Conservation (phyloP, 1,140 invertebrate species). For the Nasonia longicornis region DNA sequence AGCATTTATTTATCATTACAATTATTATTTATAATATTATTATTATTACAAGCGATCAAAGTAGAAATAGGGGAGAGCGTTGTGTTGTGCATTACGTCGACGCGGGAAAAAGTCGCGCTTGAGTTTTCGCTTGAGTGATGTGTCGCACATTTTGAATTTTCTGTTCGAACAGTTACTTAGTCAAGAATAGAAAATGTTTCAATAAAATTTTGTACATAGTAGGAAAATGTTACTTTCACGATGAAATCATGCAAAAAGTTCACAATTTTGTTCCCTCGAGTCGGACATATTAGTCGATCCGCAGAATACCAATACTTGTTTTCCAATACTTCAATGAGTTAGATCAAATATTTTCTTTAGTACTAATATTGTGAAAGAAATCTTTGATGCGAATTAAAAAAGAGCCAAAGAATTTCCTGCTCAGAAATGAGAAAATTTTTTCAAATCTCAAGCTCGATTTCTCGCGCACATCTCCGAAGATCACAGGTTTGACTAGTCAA, state of each 20-base stretch:
- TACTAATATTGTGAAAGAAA: not conserved
- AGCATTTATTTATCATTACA: not conserved
- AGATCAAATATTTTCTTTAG: too few species aligned
- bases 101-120: constrained; percentile 1
- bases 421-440: not conserved
- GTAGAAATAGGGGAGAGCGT: constrained; percentile 5
- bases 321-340: too few species aligned
- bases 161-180: not conserved
- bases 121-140: not conserved
- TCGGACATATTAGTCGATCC: not conserved
- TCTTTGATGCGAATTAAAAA: not conserved
- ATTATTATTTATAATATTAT: constrained; percentile 1
- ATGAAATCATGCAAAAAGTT: not conserved
- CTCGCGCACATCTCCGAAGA: constrained; percentile 18
- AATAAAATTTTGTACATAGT: not conserved
- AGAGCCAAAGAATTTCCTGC: too few species aligned
- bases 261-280: not conserved
- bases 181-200: not conserved
- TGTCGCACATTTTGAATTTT: too few species aligned
- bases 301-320: not conserved
- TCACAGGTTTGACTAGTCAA: constrained; percentile 44
- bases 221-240: not conserved
- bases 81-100: not conserved
- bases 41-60: constrained; percentile 2
- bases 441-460: constrained; percentile 27